phyloP scores from a whole-genome alignment of 2,888 invertebrate species.

The Tholera decimalis region DNA sequence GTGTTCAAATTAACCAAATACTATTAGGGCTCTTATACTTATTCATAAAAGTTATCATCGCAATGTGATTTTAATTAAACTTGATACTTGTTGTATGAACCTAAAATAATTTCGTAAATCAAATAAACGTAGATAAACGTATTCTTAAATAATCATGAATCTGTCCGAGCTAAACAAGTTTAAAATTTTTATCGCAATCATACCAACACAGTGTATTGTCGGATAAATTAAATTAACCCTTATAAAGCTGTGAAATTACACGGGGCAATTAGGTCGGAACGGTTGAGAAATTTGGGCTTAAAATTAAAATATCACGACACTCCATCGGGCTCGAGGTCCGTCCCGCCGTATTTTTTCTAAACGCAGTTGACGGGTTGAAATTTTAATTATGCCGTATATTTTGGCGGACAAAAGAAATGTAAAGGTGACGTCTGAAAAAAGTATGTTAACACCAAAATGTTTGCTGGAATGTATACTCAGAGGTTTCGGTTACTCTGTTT shows the following conservation, averaged over 20 bases:
- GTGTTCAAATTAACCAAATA: too few species aligned
- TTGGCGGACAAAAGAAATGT: constrained; percentile 72
- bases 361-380: constrained; percentile 65
- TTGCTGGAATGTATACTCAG: constrained; percentile 29
- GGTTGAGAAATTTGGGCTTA: constrained; percentile 78
- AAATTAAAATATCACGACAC: constrained; percentile 79
- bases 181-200: constrained; percentile 64
- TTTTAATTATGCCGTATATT: constrained; percentile 78
- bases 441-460: too few species aligned
- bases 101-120: background rate
- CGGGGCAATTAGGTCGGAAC: constrained; percentile 80
- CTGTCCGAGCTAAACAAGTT: constrained; percentile 27
- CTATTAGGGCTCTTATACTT: too few species aligned
- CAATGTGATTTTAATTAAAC: too few species aligned
- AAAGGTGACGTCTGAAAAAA: constrained; percentile 62
- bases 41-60: too few species aligned
- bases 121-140: background rate
- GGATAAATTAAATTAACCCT: constrained; percentile 83
- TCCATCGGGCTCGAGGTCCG: constrained; percentile 60
- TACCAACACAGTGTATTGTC: constrained; percentile 72
- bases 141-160: constrained; percentile 32
- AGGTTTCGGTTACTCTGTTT: constrained; percentile 30
- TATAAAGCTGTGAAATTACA: constrained; percentile 81
- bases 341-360: constrained; percentile 69
- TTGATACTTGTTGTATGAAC: background rate